Evolutionary conservation across 2,888 invertebrate species (phyloP).

Genomic region (Leptarthrus brevirostris): DNA sequence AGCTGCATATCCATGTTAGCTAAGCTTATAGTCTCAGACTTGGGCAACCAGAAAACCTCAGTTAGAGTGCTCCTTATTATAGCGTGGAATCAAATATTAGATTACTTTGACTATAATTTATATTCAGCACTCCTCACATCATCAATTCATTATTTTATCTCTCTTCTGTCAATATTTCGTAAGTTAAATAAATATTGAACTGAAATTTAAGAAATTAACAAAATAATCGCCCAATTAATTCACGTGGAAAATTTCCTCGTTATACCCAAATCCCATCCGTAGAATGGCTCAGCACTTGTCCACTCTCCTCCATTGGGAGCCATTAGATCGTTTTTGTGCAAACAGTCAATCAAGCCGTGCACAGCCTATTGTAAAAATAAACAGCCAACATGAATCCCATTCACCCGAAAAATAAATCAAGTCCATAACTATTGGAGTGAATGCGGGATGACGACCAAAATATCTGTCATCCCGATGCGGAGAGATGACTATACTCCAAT

Average conservation of each 20-base stretch:
- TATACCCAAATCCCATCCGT: neutral
- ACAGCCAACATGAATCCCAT: slow-evolving; percentile 12
- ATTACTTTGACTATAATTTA: too few species aligned
- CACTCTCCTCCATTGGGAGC: neutral
- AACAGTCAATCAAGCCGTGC: slow-evolving; percentile 41
- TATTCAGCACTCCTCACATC: too few species aligned
- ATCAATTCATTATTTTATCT: too few species aligned
- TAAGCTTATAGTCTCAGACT: too few species aligned
- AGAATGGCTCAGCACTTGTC: too few species aligned
- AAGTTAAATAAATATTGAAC: too few species aligned
- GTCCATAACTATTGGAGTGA: slow-evolving; percentile 8
- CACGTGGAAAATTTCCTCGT: neutral
- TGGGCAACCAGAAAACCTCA: too few species aligned
- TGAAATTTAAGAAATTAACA: too few species aligned
- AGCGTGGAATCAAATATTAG: too few species aligned
- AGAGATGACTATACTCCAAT: slow-evolving; percentile 1
- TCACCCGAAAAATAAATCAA: slow-evolving; percentile 43
- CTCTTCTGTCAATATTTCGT: too few species aligned
- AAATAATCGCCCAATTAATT: neutral
- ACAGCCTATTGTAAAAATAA: slow-evolving; percentile 29
- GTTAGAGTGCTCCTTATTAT: too few species aligned
- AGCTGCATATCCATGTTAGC: too few species aligned
- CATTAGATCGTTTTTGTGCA: slow-evolving; percentile 30
- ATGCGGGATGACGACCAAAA: slow-evolving; percentile 21
- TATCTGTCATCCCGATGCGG: neutral